phyloP scores from a whole-genome alignment of 1,140 invertebrate genomes.

The Patella vulgata region DNA sequence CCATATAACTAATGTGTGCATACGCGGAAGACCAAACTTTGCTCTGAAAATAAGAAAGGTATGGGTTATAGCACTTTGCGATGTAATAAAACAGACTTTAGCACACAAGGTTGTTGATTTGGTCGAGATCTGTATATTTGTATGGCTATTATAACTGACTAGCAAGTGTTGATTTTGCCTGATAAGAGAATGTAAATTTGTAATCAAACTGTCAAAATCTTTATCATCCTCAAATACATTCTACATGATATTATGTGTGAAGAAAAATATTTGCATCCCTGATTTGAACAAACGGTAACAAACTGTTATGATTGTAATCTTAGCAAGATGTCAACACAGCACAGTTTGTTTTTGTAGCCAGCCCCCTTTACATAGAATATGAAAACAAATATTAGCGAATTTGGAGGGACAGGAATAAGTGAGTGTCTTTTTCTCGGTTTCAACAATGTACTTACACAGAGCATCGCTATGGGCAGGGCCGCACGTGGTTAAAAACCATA shows the following conservation, averaged over 20 bases:
- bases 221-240: too few relatives aligned
- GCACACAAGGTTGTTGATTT: too few relatives aligned
- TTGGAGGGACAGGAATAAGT: neutral
- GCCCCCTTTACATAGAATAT: constrained; percentile 4
- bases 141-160: too few relatives aligned
- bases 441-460: neutral
- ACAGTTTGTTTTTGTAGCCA: constrained; percentile 12
- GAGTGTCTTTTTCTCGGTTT: neutral
- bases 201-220: too few relatives aligned
- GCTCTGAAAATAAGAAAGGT: too few relatives aligned
- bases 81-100: too few relatives aligned
- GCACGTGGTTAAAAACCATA: neutral
- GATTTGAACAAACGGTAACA: constrained; percentile 6
- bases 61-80: too few relatives aligned
- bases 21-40: too few relatives aligned
- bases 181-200: too few relatives aligned
- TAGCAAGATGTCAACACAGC: constrained; percentile 4
- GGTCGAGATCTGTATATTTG: too few relatives aligned
- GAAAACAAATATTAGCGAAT: constrained; percentile 11
- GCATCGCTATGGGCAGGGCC: neutral
- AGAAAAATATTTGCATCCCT: constrained; percentile 12
- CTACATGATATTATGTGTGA: constrained; percentile 9
- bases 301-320: neutral
- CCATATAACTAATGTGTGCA: too few relatives aligned
- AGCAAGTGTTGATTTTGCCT: too few relatives aligned